These are phyloP conservation scores for Euplexia lucipara DNA, from an alignment of 2,888 invertebrate genomes.

Conservation along the genomic window DNA sequence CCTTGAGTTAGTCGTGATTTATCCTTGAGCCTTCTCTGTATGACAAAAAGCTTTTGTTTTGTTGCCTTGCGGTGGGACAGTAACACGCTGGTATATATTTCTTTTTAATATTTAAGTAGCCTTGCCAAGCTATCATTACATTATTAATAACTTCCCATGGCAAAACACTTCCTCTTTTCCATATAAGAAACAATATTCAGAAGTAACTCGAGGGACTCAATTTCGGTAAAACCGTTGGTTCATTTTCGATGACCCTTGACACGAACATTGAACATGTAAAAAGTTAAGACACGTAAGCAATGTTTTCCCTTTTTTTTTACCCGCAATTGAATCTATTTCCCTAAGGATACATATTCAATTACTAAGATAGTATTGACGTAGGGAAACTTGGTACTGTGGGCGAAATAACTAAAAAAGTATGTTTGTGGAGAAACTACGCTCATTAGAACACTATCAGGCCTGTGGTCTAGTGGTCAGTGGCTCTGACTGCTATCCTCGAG, in stretches of 20 bases:
- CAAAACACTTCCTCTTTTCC: constrained; percentile 1
- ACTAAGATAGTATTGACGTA: constrained; percentile 11
- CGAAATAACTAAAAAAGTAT: background rate
- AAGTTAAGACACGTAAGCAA: constrained; percentile 24
- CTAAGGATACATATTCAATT: constrained; percentile 24
- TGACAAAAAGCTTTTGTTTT: too few relatives aligned
- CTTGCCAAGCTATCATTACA: constrained; percentile 9
- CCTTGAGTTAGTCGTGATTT: too few relatives aligned
- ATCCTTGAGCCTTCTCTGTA: too few relatives aligned
- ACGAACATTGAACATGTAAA: constrained; percentile 38
- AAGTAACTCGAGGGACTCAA: constrained; percentile 19
- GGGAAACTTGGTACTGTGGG: background rate
- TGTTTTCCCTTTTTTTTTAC: constrained; percentile 19
- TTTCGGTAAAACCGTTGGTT: constrained; percentile 22
- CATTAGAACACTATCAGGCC: too few relatives aligned
- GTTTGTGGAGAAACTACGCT: too few relatives aligned
- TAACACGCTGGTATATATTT: too few relatives aligned
- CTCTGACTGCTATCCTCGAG: too few relatives aligned
- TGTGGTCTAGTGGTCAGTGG: too few relatives aligned
- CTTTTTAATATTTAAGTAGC: constrained; percentile 8
- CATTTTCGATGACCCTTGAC: constrained; percentile 33
- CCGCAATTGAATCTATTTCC: constrained; percentile 26
- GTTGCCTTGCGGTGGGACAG: too few relatives aligned
- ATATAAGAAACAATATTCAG: constrained; percentile 16
- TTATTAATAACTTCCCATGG: constrained; percentile 1